Evolutionary conservation across 2,797 vertebrate species (phyloP), one percentile per base, ranked within the genome.

Genomic region (Corythornis leucogaster): DNA sequence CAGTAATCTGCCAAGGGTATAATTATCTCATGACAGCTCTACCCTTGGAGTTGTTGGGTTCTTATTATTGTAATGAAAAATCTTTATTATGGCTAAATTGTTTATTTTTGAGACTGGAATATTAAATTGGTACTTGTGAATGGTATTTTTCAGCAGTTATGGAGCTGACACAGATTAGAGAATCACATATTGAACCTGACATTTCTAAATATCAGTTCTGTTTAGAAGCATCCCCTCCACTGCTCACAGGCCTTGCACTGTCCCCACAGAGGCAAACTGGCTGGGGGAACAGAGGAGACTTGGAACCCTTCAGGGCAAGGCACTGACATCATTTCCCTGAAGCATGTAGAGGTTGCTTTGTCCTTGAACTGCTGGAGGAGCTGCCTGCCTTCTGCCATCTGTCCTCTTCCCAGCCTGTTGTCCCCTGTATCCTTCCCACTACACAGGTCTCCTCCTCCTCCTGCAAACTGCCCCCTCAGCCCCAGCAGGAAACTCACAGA

Each of bases 21-120:
- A 96, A 94, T 96, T 96, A 94, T 90, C 93, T 94, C 25, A 17
- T 94, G 95, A 94, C 95, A 96, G 96, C 95, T 94, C 21, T 94
- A 94, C 92, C 96, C 96, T 95, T 95, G 94, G 90, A 95, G 84
- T 95, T 92, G 92, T 80, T 96, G 81, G 84, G 81, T 90, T 95
- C 92, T 94, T 93, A 90, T 69, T 96, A 89, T 96, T 94, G 90
- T 89, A 96, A 93, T 95, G 88, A 90, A 96, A 96, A 96, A 94
- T 95, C 90, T 94, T 92, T 94, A 93, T 94, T 96, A 73, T 93
- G 92, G 81, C 79, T 94, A 90, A 95, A 93, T 69, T 95, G 92
- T 95, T 96, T 96, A 46, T 95, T 93, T 55, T 94, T 91, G 79
- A 96, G 88, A 48, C 66, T 6, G 19, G 84, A 92, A 93, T 94